Conservation (phyloP, 1,140 invertebrate species). For the Scaptomyza montana region DNA sequence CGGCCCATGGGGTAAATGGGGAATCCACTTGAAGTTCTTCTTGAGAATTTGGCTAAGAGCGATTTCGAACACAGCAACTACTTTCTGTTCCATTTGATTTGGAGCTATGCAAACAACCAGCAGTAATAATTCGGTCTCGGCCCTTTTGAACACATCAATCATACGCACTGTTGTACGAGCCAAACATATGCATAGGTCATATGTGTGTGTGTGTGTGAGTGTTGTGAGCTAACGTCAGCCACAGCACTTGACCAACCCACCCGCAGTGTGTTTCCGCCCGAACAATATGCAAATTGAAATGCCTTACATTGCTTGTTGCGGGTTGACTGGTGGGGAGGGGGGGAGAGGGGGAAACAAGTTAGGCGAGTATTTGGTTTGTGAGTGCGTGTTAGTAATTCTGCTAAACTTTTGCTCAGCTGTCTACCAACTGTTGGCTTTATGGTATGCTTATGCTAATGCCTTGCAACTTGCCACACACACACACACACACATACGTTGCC, state of each 20-base stretch:
- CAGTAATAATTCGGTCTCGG: conserved; percentile 22
- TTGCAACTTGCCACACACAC: conserved; percentile 37
- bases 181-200: conserved; percentile 72
- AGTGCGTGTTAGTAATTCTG: conserved; percentile 6
- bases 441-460: conserved; percentile 57
- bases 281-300: conserved; percentile 75
- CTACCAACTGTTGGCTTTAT: conserved; percentile 28
- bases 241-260: conserved; percentile 39
- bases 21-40: conserved; percentile 8
- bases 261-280: not conserved
- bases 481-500: conserved; percentile 42
- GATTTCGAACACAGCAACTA: conserved; percentile 1
- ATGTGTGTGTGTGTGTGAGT: not conserved
- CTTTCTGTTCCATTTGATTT: not conserved
- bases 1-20: too few relatives aligned
- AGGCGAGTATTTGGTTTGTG: not conserved
- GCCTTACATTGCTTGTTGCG: conserved; percentile 15
- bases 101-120: conserved; percentile 34
- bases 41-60: conserved; percentile 17
- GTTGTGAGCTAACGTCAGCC: conserved; percentile 21
- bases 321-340: not conserved
- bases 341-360: not conserved
- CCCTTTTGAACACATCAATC: conserved; percentile 72
- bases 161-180: conserved; percentile 66
- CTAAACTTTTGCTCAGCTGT: conserved; percentile 42